Base-by-base conservation (phyloP, 2,797 vertebrate species). In the Phoebastria nigripes region DNA sequence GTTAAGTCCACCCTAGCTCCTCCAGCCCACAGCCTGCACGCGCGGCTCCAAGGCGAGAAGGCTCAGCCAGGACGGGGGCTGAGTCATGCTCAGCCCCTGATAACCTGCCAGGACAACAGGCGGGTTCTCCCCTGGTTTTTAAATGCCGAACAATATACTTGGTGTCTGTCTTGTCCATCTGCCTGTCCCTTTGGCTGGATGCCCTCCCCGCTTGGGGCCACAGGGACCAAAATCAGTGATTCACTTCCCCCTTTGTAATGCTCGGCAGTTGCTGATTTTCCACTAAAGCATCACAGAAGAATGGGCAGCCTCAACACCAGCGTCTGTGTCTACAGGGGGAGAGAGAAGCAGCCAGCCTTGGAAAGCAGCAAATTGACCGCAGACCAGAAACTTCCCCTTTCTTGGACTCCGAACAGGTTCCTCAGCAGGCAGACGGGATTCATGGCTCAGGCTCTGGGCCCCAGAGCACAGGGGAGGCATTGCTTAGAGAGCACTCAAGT, bases 201-300 rank as follows among this genome's bases (percentile, higher is more conserved):
- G 80, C 90, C 69, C 76, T 93, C 89, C 31, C 92, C 20, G 52
- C 86, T 92, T 90, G 88, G 87, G 92, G 78, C 96, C 77, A 71
- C 7, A 3, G 94, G 65, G 96, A 97, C 90, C 85, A 93, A 96
- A 74, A 85, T n/a, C 81, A 92, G 47, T 97, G 96, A 97, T 96
- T 97, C 96, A 97, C 85, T 97, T 96, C 89, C 93, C 88, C 33
- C 93, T 94, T 85, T 95, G 96, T 96, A 96, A 95, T 96, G 84
- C 94, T 96, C 83, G 3, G 92, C 65, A 89, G 90, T 95, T 84
- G 79, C 88, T 65, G 52, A 95, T 97, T 97, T 97, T 97, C 97
- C 97, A 97, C 94, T 97, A 94, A 97, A 96, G 88, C 96, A 96
- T 80, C 66, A 1, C 46, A 95, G 66, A 96, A 96, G 90, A 97